Evolutionary conservation across 2,797 vertebrate species (phyloP), one percentile per base, ranked within the genome.

Genomic region (Myotis myotis): DNA sequence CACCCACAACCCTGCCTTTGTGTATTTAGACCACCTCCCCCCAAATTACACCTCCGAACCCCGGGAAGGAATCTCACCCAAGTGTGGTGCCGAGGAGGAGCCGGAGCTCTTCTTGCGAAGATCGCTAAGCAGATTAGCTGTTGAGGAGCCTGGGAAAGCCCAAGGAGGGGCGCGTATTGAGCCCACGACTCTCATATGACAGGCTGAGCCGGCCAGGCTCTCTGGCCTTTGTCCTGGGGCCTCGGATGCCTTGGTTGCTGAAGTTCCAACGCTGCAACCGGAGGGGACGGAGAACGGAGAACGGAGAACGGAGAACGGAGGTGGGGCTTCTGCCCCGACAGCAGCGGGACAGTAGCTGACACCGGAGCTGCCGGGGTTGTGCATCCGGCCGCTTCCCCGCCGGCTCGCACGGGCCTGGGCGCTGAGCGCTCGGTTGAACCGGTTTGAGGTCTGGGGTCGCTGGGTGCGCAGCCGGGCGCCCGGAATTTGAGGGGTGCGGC

Each of bases 161-260:
- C 96, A 96, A 95, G 74, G 81, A 97, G 96, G 97, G 41, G 41
- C 41, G 41, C 41, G 8, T 9, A 44, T 44, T 9, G 41, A 44
- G 2, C 44, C 44, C 44, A 3, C 3, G 96, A 96, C 97, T 97
- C 87, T 96, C 95, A 96, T 96, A 96, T 97, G 12, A 2, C 44
- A 44, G 23, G 25, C 11, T 28, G 55, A 60, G 55, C 55, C 3
- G 23, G 23, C 55, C 55, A 95, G 33, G 22, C 9, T 3, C n/a
- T 62, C 23, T 6, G 30, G 9, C 51, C 66, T 38, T 62, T 5
- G 66, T 38, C 30, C 25, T 23, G 66, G 62, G 5, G 41, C 12
- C 41, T 72, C 55, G 6, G 53, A 2, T 16, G 23, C 36, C 30
- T 36, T 7, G 8, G 53, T 9, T 62, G 68, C 71, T 28, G 13